Percentiles rank a stretch among this genome's conserved stretches.
Conservation (phyloP, 2,113 vertebrate species). For the Tretioscincus oriximinensis region DNA sequence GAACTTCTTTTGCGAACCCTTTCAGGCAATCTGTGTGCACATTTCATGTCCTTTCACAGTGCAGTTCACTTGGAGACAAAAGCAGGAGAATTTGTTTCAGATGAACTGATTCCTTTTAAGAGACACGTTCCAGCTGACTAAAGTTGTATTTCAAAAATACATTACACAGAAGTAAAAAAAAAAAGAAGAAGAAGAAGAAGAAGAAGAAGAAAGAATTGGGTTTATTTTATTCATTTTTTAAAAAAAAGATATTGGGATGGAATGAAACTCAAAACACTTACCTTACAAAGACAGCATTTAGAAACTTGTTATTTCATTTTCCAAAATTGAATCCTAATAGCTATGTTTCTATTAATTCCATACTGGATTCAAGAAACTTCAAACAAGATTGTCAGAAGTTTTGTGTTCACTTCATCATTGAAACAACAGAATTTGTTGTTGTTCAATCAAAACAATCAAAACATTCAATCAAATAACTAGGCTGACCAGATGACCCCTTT, state of each 20-base stretch:
- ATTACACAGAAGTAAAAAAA: constrained; percentile 64
- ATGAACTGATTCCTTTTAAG: constrained; percentile 72
- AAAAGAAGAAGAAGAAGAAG: constrained; percentile 61
- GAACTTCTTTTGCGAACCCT: constrained; percentile 65
- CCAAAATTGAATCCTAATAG: constrained; percentile 46
- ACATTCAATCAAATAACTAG: constrained; percentile 19
- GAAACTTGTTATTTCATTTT: constrained; percentile 19
- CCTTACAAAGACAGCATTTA: constrained; percentile 27
- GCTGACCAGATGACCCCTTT: too few relatives aligned
- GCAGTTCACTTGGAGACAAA: constrained; percentile 76
- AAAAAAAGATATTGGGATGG: constrained; percentile 31
- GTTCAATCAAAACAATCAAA: constrained; percentile 40
- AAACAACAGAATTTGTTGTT: too few relatives aligned
- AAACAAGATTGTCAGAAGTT: neutral
- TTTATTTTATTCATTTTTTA: neutral
- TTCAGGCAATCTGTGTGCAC: constrained; percentile 55
- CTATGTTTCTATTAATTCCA: constrained; percentile 58
- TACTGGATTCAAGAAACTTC: constrained; percentile 60
- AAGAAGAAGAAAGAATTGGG: constrained; percentile 23
- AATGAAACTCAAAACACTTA: constrained; percentile 23
- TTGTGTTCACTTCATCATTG: too few relatives aligned
- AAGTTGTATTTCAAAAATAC: constrained; percentile 57
- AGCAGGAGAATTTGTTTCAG: constrained; percentile 77
- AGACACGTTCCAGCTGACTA: constrained; percentile 72
- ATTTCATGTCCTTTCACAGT: constrained; percentile 71